Evolutionary conservation across 2,888 invertebrate genomes (phyloP).

Genomic region (Cancer borealis): DNA sequence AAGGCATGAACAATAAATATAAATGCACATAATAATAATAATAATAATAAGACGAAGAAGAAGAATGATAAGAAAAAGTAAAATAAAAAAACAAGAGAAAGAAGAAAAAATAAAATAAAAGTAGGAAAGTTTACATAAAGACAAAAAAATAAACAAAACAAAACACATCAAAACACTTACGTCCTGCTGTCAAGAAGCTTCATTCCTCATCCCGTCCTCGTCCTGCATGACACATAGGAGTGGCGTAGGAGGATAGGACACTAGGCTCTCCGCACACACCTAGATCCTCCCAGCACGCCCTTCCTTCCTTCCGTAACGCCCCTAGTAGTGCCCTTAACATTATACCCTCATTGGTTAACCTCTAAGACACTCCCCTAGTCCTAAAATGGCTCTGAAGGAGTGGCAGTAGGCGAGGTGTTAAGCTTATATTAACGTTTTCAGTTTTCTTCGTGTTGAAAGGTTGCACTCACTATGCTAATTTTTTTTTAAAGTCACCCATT

Average conservation of each 20-base stretch:
- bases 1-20: not conserved
- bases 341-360: not conserved
- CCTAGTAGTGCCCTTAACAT: not conserved
- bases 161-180: not conserved
- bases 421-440: no score
- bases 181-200: not conserved
- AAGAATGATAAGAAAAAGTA: no score
- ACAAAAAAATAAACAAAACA: not conserved
- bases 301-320: not conserved
- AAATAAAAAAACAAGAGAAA: not conserved
- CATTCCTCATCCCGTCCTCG: no score
- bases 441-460: no score
- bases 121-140: not conserved
- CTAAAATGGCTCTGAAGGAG: no score
- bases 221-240: not conserved
- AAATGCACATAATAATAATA: not conserved
- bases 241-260: no score
- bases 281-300: not conserved
- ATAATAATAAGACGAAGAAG: not conserved
- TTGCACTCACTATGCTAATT: no score
- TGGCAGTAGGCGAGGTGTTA: no score
- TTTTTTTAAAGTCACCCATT: not conserved
- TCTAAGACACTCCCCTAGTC: no score
- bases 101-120: not conserved
- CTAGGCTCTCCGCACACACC: no score